Conservation (phyloP, 2,113 vertebrate genomes). For the Arenaria interpres region DNA sequence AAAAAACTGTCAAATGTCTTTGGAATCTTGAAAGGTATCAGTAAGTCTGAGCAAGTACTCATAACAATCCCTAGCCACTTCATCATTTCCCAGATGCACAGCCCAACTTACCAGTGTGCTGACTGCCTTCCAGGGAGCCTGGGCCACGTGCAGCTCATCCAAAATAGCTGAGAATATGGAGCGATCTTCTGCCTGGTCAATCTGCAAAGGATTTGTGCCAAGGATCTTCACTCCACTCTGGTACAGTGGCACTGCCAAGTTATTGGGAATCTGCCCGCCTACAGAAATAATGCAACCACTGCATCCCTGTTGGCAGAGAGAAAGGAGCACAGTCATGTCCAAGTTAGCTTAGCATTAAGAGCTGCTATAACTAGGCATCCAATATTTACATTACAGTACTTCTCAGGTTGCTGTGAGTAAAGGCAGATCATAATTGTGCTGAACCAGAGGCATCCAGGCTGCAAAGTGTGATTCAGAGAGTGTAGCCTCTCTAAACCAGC, state of each 20-base stretch:
- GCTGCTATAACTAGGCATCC: not conserved
- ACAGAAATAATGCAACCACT: slow-evolving; percentile 92
- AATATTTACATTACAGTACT: not conserved
- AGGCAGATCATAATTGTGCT: not conserved
- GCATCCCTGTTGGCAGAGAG: slow-evolving; percentile 78
- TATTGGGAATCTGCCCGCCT: slow-evolving; percentile 95
- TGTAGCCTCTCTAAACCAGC: not conserved
- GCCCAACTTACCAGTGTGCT: slow-evolving; percentile 82
- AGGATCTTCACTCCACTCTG: slow-evolving; percentile 88
- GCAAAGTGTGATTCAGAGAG: not conserved
- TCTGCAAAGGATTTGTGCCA: slow-evolving; percentile 88
- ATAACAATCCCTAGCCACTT: not conserved
- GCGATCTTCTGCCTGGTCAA: slow-evolving; percentile 89
- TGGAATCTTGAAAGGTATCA: not conserved
- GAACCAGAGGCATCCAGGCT: not conserved
- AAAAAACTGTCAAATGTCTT: not conserved
- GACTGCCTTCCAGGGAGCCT: slow-evolving; percentile 92
- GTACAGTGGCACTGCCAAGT: slow-evolving; percentile 87
- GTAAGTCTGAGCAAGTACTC: not conserved
- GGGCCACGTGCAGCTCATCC: slow-evolving; percentile 87
- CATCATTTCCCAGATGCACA: not conserved
- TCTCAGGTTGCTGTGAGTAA: not conserved
- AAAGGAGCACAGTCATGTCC: not conserved
- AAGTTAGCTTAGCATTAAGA: not conserved
- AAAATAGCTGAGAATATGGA: slow-evolving; percentile 88